Percentiles rank a stretch among this genome's conserved stretches.
Conservation (phyloP, 2,797 vertebrate genomes). For the Megalops cyprinoides region DNA sequence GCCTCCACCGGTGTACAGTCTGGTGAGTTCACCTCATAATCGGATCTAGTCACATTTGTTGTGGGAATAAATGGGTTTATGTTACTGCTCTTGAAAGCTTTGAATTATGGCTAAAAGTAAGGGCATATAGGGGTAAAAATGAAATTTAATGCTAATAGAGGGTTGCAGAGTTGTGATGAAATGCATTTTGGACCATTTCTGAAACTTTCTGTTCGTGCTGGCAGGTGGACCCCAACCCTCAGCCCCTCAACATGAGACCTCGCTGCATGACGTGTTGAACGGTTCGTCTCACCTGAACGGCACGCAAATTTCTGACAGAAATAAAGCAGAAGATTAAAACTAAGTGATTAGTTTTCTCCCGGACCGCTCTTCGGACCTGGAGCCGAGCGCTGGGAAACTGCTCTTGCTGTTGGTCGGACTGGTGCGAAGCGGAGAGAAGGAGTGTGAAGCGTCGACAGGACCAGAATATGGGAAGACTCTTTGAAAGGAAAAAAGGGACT, state of each 20-base stretch:
- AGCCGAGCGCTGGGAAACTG: constrained; percentile 47
- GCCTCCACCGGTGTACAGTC: constrained; percentile 90
- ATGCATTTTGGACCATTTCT: background rate
- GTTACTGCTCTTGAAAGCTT: background rate
- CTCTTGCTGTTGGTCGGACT: constrained; percentile 42
- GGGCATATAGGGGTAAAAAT: background rate
- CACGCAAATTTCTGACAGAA: constrained; percentile 51
- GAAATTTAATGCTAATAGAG: background rate
- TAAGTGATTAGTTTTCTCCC: constrained; percentile 70
- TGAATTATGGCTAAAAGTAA: background rate
- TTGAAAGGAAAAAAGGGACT: constrained; percentile 52
- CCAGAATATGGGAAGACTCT: constrained; percentile 47
- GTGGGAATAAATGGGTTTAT: background rate
- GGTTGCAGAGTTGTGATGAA: background rate
- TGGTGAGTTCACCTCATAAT: constrained; percentile 71
- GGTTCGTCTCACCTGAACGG: constrained; percentile 55
- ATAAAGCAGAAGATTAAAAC: constrained; percentile 56
- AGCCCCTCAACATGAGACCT: constrained; percentile 73
- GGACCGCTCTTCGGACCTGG: constrained; percentile 63
- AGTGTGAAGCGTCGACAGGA: constrained; percentile 55
- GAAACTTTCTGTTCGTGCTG: background rate
- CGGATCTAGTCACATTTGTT: no score
- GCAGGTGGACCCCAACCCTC: constrained; percentile 91
- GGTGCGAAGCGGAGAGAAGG: constrained; percentile 44
- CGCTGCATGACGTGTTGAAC: constrained; percentile 97